Evolutionary conservation across 2,113 vertebrate genomes (phyloP).

Genomic region (Pygoscelis adeliae): DNA sequence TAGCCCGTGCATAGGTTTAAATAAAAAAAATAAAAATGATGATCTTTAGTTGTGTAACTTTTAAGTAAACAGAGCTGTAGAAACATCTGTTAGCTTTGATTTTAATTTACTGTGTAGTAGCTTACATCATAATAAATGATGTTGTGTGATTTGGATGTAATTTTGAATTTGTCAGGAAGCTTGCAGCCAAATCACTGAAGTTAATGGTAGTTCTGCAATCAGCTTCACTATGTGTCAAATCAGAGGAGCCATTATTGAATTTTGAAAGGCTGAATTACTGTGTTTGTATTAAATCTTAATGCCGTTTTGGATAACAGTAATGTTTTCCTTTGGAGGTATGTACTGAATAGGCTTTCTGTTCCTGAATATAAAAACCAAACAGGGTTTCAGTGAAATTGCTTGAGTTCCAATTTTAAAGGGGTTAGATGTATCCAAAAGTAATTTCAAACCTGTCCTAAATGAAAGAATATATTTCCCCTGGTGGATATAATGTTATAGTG

Average conservation of each 20-base stretch:
- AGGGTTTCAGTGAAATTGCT: neutral
- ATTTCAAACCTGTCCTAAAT: constrained; percentile 11
- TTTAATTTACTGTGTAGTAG: constrained; percentile 45
- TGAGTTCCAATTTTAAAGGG: neutral
- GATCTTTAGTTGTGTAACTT: neutral
- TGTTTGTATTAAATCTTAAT: constrained; percentile 46
- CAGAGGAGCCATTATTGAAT: constrained; percentile 31
- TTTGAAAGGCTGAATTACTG: constrained; percentile 40
- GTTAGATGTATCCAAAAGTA: neutral
- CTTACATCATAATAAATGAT: constrained; percentile 37
- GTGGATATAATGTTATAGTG: neutral
- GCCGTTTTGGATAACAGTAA: neutral
- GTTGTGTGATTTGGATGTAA: constrained; percentile 7
- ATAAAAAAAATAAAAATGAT: neutral
- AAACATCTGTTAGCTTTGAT: constrained; percentile 30
- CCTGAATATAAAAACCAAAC: neutral
- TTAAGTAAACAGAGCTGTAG: constrained; percentile 3
- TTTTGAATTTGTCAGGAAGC: constrained; percentile 45
- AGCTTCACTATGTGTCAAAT: constrained; percentile 8
- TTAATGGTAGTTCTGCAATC: constrained; percentile 49
- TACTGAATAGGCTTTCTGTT: neutral
- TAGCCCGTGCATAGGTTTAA: neutral
- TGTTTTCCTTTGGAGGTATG: neutral
- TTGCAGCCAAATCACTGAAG: neutral
- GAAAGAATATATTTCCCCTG: neutral